Percentiles rank a stretch among this genome's conserved stretches.
phyloP scores from a whole-genome alignment of 2,113 vertebrate species.

The Carassius auratus region DNA sequence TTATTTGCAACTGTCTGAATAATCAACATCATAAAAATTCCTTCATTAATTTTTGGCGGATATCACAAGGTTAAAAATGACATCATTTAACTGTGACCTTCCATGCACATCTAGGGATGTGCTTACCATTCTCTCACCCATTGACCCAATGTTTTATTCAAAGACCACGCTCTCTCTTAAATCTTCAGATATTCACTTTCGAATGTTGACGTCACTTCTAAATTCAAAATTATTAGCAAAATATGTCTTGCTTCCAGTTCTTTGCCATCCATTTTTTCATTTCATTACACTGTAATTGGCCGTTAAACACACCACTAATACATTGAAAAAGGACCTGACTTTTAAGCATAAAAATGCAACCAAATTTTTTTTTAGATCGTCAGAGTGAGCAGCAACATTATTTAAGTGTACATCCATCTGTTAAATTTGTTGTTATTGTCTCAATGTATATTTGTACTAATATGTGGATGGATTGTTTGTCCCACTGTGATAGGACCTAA shows the following conservation, averaged over 20 bases:
- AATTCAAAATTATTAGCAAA: neutral
- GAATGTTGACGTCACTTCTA: neutral
- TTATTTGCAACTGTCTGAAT: slow-evolving; percentile 69
- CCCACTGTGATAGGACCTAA: slow-evolving; percentile 58
- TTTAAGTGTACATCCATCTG: slow-evolving; percentile 37
- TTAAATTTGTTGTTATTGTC: slow-evolving; percentile 33
- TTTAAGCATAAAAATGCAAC: slow-evolving; percentile 9
- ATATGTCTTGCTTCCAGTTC: neutral
- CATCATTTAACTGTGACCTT: slow-evolving; percentile 59
- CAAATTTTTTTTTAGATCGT: neutral
- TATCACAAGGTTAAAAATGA: slow-evolving; percentile 47
- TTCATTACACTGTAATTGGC: slow-evolving; percentile 4
- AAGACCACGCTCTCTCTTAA: slow-evolving; percentile 5
- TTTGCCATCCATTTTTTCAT: neutral
- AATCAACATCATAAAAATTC: slow-evolving; percentile 55
- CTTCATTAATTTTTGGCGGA: slow-evolving; percentile 61
- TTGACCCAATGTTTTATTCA: neutral
- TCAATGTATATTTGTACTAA: slow-evolving; percentile 60
- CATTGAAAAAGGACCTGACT: slow-evolving; percentile 18
- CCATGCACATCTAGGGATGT: slow-evolving; percentile 2
- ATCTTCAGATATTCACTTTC: neutral
- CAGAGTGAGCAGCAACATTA: slow-evolving; percentile 16
- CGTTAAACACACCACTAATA: neutral
- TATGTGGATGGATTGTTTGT: slow-evolving; percentile 61
- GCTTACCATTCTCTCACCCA: neutral